phyloP scores from a whole-genome alignment of 2,888 invertebrate species.

The Phalera bucephala region DNA sequence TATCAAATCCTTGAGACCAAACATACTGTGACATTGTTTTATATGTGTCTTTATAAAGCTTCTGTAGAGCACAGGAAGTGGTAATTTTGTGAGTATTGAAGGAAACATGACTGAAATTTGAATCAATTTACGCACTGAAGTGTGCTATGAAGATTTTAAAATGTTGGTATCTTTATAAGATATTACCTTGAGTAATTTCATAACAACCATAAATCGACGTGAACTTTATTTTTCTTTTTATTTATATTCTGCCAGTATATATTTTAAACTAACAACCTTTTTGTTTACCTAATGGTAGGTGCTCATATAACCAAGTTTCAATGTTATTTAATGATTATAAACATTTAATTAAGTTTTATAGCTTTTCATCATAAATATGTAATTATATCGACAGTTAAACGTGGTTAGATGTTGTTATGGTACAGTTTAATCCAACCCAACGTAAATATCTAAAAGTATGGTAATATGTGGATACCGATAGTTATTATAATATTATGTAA shows the following conservation, averaged over 20 bases:
- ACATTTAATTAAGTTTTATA: slow-evolving; percentile 11
- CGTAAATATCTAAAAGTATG: slow-evolving; percentile 15
- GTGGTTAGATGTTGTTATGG: not conserved
- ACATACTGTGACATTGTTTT: slow-evolving; percentile 57
- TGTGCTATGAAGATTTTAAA: not conserved
- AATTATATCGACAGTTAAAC: slow-evolving; percentile 11
- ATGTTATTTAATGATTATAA: not conserved
- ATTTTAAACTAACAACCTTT: no score
- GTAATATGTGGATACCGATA: slow-evolving; percentile 35
- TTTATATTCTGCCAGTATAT: no score
- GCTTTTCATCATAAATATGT: slow-evolving; percentile 3
- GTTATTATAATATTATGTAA: slow-evolving; percentile 36
- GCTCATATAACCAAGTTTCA: no score
- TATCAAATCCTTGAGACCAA: slow-evolving; percentile 61
- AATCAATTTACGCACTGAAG: not conserved
- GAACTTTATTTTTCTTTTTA: no score
- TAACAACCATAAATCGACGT: no score
- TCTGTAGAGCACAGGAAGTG: slow-evolving; percentile 12
- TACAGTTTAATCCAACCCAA: not conserved
- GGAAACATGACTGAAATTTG: slow-evolving; percentile 15
- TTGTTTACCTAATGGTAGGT: no score
- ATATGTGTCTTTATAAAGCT: slow-evolving; percentile 12
- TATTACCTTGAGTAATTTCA: no score
- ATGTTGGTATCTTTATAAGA: no score
- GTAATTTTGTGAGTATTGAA: slow-evolving; percentile 24